Evolutionary conservation across 2,888 invertebrate genomes (phyloP).

Genomic region (Amphimallon solstitiale): DNA sequence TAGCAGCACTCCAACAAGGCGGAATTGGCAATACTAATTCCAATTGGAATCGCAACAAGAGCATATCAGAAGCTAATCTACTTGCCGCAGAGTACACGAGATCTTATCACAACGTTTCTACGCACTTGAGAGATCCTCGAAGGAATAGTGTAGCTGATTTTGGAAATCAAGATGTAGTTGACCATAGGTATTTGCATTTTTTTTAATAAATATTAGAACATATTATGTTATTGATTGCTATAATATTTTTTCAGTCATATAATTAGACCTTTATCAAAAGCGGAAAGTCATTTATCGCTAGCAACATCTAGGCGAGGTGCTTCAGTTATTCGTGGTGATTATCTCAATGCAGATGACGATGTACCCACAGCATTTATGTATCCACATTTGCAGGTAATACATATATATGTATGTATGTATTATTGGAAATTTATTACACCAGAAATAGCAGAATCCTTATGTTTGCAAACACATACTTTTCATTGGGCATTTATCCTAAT

Average conservation of each 20-base stretch:
- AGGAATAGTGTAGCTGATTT: slow-evolving; percentile 72
- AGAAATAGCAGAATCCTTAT: too few relatives aligned
- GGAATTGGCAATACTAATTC: slow-evolving; percentile 65
- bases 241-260: slow-evolving; percentile 49
- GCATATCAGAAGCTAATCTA: slow-evolving; percentile 88
- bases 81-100: slow-evolving; percentile 68
- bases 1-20: slow-evolving; percentile 77
- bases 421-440: too few relatives aligned
- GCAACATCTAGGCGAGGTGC: slow-evolving; percentile 66
- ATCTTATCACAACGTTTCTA: slow-evolving; percentile 50
- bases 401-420: too few relatives aligned
- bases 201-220: background rate
- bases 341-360: slow-evolving; percentile 69
- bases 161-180: slow-evolving; percentile 64
- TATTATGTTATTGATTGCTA: background rate
- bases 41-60: slow-evolving; percentile 67
- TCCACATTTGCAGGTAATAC: slow-evolving; percentile 75
- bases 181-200: slow-evolving; percentile 64
- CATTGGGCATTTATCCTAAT: too few relatives aligned
- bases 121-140: slow-evolving; percentile 64
- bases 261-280: slow-evolving; percentile 71
- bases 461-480: too few relatives aligned
- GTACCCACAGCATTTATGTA: slow-evolving; percentile 66
- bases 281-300: slow-evolving; percentile 72
- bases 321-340: slow-evolving; percentile 69